Evolutionary conservation across 2,888 invertebrate species (phyloP).

Genomic region (Caenorhabditis zanzibari): DNA sequence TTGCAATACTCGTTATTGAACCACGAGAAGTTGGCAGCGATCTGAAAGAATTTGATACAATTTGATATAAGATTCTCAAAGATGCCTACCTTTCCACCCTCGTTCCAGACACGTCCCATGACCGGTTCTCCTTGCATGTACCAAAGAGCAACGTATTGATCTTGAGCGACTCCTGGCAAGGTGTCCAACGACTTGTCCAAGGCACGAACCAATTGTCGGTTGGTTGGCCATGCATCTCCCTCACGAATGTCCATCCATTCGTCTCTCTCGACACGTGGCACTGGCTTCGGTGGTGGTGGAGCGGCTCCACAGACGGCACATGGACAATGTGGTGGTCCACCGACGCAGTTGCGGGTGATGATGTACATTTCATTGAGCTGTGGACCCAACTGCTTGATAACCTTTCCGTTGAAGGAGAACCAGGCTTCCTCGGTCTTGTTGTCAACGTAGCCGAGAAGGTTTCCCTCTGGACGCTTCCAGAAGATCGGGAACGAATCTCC

Average conservation of each 20-base stretch:
- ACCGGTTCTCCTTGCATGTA: conserved; percentile 79
- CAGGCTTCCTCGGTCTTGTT: too few relatives aligned
- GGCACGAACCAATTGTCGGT: conserved; percentile 64
- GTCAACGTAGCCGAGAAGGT: conserved; percentile 73
- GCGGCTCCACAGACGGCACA: conserved; percentile 37
- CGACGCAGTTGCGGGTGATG: too few relatives aligned
- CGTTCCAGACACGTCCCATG: conserved; percentile 81
- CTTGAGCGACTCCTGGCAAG: conserved; percentile 75
- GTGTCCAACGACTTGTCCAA: conserved; percentile 76
- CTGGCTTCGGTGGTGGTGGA: conserved; percentile 53
- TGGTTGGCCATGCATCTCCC: conserved; percentile 76
- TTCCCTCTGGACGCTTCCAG: conserved; percentile 71
- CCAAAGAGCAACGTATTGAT: conserved; percentile 81
- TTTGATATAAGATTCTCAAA: not conserved
- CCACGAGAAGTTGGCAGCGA: conserved; percentile 79
- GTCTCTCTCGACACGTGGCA: conserved; percentile 74
- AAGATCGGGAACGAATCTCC: conserved; percentile 80
- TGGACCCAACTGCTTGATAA: conserved; percentile 58
- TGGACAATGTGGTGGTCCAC: conserved; percentile 65
- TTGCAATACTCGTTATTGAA: too few relatives aligned
- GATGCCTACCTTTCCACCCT: conserved; percentile 72
- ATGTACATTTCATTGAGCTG: conserved; percentile 76
- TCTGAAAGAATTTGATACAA: conserved; percentile 24
- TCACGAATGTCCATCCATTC: conserved; percentile 80
- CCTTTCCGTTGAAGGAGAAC: conserved; percentile 74